These are phyloP conservation scores for Pilophorus perplexus DNA, from an alignment of 2,888 invertebrate species.

Conservation along the genomic window DNA sequence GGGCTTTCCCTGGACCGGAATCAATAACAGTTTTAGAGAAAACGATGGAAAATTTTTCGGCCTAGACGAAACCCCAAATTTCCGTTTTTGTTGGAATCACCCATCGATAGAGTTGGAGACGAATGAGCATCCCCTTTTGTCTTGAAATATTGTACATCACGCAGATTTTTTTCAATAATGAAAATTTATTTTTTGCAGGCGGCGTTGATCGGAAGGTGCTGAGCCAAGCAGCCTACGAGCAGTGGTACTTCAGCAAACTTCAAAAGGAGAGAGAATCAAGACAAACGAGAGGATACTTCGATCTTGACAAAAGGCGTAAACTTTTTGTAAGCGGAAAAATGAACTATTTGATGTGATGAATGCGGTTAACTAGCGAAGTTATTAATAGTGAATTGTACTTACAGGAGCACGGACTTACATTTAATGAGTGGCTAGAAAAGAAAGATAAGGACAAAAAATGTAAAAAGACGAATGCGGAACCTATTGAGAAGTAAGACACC, in stretches of 20 bases:
- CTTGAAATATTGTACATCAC: too few species aligned
- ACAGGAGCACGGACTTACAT: slow-evolving; percentile 17
- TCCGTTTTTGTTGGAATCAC: too few species aligned
- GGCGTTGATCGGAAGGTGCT: slow-evolving; percentile 44
- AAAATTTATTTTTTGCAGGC: too few species aligned
- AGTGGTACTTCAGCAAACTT: slow-evolving; percentile 49
- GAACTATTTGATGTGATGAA: not conserved
- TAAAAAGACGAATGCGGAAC: not conserved
- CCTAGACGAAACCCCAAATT: too few species aligned
- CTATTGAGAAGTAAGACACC: slow-evolving; percentile 3
- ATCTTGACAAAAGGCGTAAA: slow-evolving; percentile 23
- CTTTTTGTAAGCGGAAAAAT: slow-evolving; percentile 31
- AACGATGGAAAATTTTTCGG: too few species aligned
- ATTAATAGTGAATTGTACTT: too few species aligned
- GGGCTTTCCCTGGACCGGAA: too few species aligned
- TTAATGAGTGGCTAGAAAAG: slow-evolving; percentile 27
- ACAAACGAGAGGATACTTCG: not conserved
- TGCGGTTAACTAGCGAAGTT: too few species aligned
- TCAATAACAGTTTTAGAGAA: too few species aligned
- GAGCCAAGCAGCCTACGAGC: slow-evolving; percentile 48
- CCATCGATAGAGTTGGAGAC: too few species aligned
- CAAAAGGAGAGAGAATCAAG: slow-evolving; percentile 41
- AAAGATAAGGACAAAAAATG: slow-evolving; percentile 12
- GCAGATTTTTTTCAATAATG: too few species aligned
- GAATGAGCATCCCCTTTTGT: too few species aligned